A percentile compares a stretch with the other conserved stretches of the same genome.
Conservation (phyloP, 2,113 vertebrate genomes). For the Mola mola region DNA sequence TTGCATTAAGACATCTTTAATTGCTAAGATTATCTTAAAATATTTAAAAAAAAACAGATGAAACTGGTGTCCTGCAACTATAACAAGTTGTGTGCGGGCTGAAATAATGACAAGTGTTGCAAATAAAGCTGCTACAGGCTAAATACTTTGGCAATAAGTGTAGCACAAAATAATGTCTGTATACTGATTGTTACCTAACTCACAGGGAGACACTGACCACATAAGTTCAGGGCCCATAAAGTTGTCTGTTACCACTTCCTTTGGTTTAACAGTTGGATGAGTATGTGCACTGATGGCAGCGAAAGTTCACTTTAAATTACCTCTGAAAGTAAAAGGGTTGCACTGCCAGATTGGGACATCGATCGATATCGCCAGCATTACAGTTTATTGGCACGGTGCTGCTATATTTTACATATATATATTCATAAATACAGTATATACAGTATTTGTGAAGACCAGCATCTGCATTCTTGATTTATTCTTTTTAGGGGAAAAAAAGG, state of each 20-base stretch:
- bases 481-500: too few species aligned
- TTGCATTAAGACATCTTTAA: constrained; percentile 39
- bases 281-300: constrained; percentile 6
- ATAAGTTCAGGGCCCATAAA: constrained; percentile 6
- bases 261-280: constrained; percentile 66
- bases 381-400: too few species aligned
- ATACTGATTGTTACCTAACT: background rate
- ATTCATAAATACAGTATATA: too few species aligned
- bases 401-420: too few species aligned
- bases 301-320: constrained; percentile 15
- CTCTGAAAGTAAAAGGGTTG: background rate
- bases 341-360: background rate
- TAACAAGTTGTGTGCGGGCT: background rate
- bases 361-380: background rate
- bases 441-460: too few species aligned
- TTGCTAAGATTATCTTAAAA: constrained; percentile 1
- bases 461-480: too few species aligned
- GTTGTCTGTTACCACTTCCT: constrained; percentile 58
- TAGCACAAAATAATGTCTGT: too few species aligned
- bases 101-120: constrained; percentile 16
- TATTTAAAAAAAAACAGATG: constrained; percentile 16
- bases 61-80: background rate
- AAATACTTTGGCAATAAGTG: too few species aligned
- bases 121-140: constrained; percentile 1
- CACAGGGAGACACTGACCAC: constrained; percentile 20